Evolutionary conservation across 2,888 invertebrate genomes (phyloP).

Genomic region (Mesoligia furuncula): DNA sequence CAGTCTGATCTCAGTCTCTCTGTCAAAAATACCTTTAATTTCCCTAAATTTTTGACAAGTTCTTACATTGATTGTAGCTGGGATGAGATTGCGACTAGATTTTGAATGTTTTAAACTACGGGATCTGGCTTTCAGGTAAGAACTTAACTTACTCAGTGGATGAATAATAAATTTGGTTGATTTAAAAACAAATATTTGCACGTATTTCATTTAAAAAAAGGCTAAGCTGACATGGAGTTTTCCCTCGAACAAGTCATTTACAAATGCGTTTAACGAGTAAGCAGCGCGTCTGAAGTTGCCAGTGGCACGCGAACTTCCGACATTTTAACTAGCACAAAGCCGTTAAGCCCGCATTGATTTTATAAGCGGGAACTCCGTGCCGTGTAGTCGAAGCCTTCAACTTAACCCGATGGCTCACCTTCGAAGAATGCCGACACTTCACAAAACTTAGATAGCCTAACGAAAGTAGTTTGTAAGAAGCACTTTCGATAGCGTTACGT

Average conservation of each 20-base stretch:
- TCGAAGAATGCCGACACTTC: slow-evolving; percentile 69
- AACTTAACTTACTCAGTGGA: neutral
- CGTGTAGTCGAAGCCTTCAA: slow-evolving; percentile 71
- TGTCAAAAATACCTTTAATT: neutral
- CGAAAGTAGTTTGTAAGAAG: slow-evolving; percentile 78
- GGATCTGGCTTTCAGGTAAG: neutral
- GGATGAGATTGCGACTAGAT: too few relatives aligned
- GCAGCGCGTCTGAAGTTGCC: slow-evolving; percentile 67
- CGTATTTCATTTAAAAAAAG: slow-evolving; percentile 42
- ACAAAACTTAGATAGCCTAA: slow-evolving; percentile 81
- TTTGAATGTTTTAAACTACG: neutral
- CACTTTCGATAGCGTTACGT: slow-evolving; percentile 69
- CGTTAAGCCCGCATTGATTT: slow-evolving; percentile 82
- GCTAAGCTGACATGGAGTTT: slow-evolving; percentile 56
- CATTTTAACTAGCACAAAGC: slow-evolving; percentile 80
- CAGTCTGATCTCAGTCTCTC: neutral
- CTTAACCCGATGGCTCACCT: slow-evolving; percentile 73
- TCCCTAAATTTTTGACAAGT: neutral
- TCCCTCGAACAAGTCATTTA: slow-evolving; percentile 67
- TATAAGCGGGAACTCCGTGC: slow-evolving; percentile 73
- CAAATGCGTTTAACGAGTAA: slow-evolving; percentile 66
- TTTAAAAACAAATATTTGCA: slow-evolving; percentile 26
- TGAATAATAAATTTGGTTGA: slow-evolving; percentile 12
- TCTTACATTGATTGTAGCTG: neutral
- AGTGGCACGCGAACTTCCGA: slow-evolving; percentile 78